Base-by-base conservation (phyloP, 2,888 invertebrate species). In the Itoplectis maculator region DNA sequence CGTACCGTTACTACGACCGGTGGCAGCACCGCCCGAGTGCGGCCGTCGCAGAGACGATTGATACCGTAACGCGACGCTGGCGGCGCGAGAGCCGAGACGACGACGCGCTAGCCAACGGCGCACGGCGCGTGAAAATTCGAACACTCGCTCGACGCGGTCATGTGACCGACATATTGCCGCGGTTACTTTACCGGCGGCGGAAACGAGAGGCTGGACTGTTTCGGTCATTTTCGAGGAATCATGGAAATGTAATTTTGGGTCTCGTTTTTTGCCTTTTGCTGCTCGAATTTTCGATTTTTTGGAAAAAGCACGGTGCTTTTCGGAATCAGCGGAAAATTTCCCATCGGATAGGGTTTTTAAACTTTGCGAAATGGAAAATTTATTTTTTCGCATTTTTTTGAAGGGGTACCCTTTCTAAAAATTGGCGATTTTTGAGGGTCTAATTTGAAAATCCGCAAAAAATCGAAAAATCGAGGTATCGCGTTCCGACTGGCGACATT, bases 1-100 rank as follows among this genome's bases (percentile, higher is more conserved):
- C 40, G 66, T 20, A 45, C 70, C 69, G 61, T 73, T 75, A 42
- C 70, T 20, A 42, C 45, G 37, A 8, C 78, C n/a, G 66, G 37
- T 78, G 83, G 84, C 86, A 84, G 82, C 84, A 85, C 83, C 63
- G 75, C 51, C 77, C 73, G 82, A 80, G 13, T 13, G 13, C n/a
- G 13, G 8, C 35, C 29, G 29, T 3, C 29, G n/a, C n/a, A n/a
- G n/a, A n/a, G 29, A 42, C 68, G 23, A 42, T 56, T 15, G 35
- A 65, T 56, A 42, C 42, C 70, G 40, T 65, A 75, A 75, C 61
- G 20, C 49, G n/a, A n/a, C n/a, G 29, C 40, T 15, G 18, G 15
- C 45, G 47, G 5, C 20, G 18, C 51, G 23, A 18, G 29, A 29
- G 11, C 15, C 63, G 45, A 73, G 61, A 61, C 29, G 51, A n/a